Conservation (phyloP, 2,113 vertebrate species). For the Beaufortia kweichowensis region DNA sequence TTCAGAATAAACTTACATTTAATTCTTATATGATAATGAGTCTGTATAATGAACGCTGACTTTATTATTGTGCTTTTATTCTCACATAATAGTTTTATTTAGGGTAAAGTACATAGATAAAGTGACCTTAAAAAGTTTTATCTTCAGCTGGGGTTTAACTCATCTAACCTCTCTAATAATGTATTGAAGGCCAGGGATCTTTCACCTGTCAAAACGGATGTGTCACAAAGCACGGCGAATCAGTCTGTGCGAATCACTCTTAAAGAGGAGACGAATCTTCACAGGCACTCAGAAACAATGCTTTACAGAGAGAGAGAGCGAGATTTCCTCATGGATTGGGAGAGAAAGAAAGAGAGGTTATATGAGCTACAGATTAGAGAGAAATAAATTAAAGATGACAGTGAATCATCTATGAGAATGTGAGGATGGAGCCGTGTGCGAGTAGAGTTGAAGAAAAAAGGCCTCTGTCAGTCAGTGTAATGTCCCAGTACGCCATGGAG, state of each 20-base stretch:
- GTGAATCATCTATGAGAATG: slow-evolving; percentile 42
- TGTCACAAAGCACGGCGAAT: slow-evolving; percentile 14
- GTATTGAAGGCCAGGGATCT: slow-evolving; percentile 16
- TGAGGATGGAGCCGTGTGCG: slow-evolving; percentile 17
- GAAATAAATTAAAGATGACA: slow-evolving; percentile 56
- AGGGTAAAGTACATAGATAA: not conserved
- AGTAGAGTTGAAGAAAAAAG: slow-evolving; percentile 38
- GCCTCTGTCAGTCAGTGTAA: slow-evolving; percentile 46
- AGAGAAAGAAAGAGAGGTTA: slow-evolving; percentile 4
- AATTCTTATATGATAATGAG: not conserved
- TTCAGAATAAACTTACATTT: not conserved
- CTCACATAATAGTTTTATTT: not conserved
- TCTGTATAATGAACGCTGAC: not conserved
- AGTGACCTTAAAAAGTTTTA: not conserved
- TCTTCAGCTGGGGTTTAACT: not conserved
- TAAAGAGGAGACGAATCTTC: slow-evolving; percentile 42
- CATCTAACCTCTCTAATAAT: not conserved
- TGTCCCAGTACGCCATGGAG: slow-evolving; percentile 5
- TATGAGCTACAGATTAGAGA: slow-evolving; percentile 27
- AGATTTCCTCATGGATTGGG: slow-evolving; percentile 31
- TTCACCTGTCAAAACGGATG: slow-evolving; percentile 8
- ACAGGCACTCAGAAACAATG: not conserved
- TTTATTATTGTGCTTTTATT: not conserved
- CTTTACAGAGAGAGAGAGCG: slow-evolving; percentile 13
- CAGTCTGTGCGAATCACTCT: slow-evolving; percentile 39